These are phyloP conservation scores for Oplegnathus fasciatus DNA, from an alignment of 2,113 vertebrate species.

Conservation along the genomic window DNA sequence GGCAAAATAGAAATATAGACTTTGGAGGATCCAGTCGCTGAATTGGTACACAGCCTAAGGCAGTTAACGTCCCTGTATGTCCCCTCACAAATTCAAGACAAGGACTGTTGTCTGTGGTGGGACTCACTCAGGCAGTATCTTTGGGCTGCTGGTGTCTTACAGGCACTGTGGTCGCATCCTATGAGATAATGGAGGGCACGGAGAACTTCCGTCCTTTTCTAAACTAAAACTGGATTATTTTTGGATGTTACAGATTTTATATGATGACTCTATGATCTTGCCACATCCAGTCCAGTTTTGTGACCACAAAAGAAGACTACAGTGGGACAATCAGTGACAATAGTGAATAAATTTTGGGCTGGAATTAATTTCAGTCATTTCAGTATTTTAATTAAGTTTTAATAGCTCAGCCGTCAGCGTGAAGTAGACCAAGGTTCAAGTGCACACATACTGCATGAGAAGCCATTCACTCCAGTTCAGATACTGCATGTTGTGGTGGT, in stretches of 20 bases:
- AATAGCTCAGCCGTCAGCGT: not conserved
- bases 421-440: constrained; percentile 24
- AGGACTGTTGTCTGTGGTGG: not conserved
- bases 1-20: too few relatives aligned
- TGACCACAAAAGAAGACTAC: not conserved
- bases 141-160: not conserved
- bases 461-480: constrained; percentile 30
- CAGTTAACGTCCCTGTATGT: not conserved
- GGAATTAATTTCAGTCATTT: not conserved
- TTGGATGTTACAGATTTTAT: not conserved
- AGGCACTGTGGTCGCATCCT: too few relatives aligned
- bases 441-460: constrained; percentile 37
- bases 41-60: not conserved
- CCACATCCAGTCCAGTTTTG: not conserved
- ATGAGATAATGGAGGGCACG: not conserved
- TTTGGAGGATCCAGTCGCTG: not conserved
- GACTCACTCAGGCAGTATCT: not conserved
- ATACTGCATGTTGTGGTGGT: constrained; percentile 23
- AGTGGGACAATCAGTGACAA: not conserved
- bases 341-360: not conserved
- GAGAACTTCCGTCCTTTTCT: not conserved
- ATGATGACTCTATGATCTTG: not conserved
- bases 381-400: not conserved
- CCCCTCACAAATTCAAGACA: not conserved
- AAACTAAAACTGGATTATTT: not conserved